phyloP scores from a whole-genome alignment of 2,888 invertebrate genomes.

The Erpobdella octoculata region DNA sequence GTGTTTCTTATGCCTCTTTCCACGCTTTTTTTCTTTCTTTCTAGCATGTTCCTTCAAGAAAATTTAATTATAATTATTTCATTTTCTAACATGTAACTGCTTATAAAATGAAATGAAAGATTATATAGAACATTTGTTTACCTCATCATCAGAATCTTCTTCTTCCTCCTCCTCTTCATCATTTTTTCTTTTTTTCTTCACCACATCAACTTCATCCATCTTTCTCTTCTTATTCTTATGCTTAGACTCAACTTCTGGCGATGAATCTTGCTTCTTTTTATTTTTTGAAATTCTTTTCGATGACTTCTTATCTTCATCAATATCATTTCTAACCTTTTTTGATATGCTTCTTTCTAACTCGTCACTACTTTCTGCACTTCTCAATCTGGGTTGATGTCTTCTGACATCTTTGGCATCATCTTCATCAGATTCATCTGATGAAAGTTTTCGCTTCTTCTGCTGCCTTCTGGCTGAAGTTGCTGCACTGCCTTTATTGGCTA shows the following conservation, averaged over 20 bases:
- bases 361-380: too few species aligned
- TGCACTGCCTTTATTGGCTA: neutral
- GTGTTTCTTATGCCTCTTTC: constrained; percentile 34
- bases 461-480: neutral
- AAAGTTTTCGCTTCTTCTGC: neutral
- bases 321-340: too few species aligned
- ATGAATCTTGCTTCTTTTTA: neutral
- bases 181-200: too few species aligned
- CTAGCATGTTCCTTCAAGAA: constrained; percentile 3
- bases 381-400: too few species aligned
- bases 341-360: too few species aligned
- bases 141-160: neutral
- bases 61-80: neutral
- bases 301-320: neutral
- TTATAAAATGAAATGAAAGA: neutral
- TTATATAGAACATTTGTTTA: neutral
- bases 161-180: neutral
- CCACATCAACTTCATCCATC: too few species aligned
- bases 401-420: too few species aligned
- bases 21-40: constrained; percentile 30
- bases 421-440: neutral
- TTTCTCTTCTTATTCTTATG: constrained; percentile 10
- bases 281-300: too few species aligned
- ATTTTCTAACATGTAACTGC: neutral
- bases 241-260: neutral